Percentiles rank a stretch among this genome's conserved stretches.
These are phyloP conservation scores for Poecilia wingei DNA, from an alignment of 2,797 vertebrate species.

Conservation along the genomic window DNA sequence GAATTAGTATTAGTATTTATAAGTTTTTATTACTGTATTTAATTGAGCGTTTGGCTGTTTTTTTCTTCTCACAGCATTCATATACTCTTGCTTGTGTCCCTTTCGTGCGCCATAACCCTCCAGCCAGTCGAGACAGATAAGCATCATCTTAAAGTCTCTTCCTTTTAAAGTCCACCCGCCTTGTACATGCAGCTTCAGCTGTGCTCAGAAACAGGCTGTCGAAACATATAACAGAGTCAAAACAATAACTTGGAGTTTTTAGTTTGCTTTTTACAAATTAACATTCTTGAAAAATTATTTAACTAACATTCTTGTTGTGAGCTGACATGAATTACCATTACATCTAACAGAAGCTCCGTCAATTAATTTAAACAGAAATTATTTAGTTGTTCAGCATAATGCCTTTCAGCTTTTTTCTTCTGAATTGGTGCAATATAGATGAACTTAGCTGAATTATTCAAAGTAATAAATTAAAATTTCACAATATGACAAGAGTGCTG, in stretches of 20 bases:
- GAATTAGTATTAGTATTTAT: background rate
- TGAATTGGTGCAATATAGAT: constrained; percentile 2
- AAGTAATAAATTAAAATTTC: constrained; percentile 11
- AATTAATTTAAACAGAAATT: constrained; percentile 2
- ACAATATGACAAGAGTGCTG: constrained; percentile 9
- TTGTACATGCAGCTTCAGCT: background rate
- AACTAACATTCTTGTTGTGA: background rate
- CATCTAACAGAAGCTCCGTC: background rate
- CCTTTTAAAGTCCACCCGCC: background rate
- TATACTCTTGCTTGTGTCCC: background rate
- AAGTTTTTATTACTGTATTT: background rate
- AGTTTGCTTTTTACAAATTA: background rate
- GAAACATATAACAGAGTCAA: background rate
- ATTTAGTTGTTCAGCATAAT: constrained; percentile 6
- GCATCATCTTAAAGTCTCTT: background rate
- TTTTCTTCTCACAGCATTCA: background rate
- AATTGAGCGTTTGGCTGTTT: background rate
- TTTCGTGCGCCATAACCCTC: background rate
- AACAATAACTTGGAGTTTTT: background rate
- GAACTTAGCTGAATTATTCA: constrained; percentile 18
- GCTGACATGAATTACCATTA: background rate
- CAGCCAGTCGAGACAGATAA: background rate
- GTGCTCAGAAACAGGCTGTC: background rate
- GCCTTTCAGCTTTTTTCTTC: constrained; percentile 8
- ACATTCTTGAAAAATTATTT: background rate